Conservation (phyloP, 23 tunicate species). For the Botrylloides violaceus region DNA sequence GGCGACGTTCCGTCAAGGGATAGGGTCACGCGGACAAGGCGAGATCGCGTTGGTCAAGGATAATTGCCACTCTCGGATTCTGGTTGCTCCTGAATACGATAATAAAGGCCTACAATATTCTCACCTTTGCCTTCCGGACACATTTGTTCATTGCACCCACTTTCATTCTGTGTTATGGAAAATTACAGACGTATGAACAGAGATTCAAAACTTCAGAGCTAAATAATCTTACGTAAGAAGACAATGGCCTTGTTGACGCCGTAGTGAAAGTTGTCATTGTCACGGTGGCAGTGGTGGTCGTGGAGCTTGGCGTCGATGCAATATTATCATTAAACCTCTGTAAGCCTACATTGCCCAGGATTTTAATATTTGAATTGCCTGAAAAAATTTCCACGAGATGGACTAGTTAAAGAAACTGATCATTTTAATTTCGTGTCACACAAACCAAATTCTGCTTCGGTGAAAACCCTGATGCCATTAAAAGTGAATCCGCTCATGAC, state of each 20-base stretch:
- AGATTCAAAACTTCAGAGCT: neutral
- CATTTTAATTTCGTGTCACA: no score
- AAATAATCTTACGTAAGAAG: neutral
- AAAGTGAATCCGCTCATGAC: conserved; percentile 73
- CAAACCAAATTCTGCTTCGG: conserved; percentile 40
- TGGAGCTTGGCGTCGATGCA: conserved; percentile 29
- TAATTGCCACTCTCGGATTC: no score
- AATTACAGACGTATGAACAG: neutral
- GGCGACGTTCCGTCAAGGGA: no score
- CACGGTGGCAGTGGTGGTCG: conserved; percentile 53
- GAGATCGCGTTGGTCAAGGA: no score
- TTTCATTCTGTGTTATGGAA: no score
- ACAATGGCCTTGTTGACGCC: conserved; percentile 19
- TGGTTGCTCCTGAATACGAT: no score
- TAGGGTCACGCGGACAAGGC: no score
- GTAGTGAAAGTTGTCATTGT: conserved; percentile 57
- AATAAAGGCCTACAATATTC: no score
- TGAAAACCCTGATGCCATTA: conserved; percentile 62
- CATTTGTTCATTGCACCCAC: no score
- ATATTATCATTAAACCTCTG: conserved; percentile 8
- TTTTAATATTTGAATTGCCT: neutral
- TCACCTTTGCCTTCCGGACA: no score
- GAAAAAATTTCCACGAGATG: no score
- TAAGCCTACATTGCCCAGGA: conserved; percentile 1
- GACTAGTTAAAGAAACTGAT: no score